Percentiles rank a stretch among this genome's conserved stretches.
Conservation (phyloP, 2,888 invertebrate genomes). For the Drepana falcataria region DNA sequence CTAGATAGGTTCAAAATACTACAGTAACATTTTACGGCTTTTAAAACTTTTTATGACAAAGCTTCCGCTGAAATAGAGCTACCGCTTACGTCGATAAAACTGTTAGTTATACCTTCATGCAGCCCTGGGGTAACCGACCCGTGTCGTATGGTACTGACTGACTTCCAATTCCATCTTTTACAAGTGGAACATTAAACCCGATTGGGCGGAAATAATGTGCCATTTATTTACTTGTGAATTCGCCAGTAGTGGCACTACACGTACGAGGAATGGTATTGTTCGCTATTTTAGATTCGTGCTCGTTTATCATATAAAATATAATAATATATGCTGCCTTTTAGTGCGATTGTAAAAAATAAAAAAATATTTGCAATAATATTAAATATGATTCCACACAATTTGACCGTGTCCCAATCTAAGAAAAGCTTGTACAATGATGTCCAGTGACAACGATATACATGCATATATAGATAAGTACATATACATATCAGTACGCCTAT, state of each 20-base stretch:
- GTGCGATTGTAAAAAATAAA: too few species aligned
- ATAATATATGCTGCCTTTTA: too few species aligned
- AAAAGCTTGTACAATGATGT: too few species aligned
- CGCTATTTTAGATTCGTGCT: background rate
- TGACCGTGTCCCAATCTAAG: too few species aligned
- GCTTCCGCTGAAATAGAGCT: background rate
- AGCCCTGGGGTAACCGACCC: background rate
- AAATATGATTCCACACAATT: too few species aligned
- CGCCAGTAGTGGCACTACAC: background rate
- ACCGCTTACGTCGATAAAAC: background rate
- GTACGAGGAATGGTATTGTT: background rate
- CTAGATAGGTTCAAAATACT: background rate
- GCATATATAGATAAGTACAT: too few species aligned
- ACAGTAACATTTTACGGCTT: background rate
- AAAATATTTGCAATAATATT: too few species aligned
- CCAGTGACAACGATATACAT: too few species aligned
- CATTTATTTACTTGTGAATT: constrained; percentile 19
- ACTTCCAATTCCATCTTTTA: constrained; percentile 9
- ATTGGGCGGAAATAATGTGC: constrained; percentile 19
- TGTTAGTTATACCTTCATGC: background rate
- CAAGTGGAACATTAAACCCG: constrained; percentile 19
- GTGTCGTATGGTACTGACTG: constrained; percentile 9
- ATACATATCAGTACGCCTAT: too few species aligned
- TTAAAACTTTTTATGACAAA: too few species aligned
- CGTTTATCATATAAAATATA: background rate